Evolutionary conservation across 2,797 vertebrate species (phyloP).

Genomic region (Anguilla megastoma): DNA sequence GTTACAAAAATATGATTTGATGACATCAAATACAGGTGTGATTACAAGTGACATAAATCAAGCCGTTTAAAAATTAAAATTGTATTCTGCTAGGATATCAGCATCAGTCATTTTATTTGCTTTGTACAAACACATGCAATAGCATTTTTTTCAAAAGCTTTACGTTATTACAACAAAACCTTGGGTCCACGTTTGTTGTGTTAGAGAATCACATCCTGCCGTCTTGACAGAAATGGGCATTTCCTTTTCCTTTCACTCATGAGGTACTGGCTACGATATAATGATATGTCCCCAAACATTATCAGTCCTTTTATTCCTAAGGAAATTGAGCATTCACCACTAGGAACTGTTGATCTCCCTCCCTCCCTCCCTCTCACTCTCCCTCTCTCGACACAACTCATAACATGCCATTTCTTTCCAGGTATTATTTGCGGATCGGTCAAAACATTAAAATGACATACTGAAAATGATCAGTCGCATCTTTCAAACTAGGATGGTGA

Average conservation of each 20-base stretch:
- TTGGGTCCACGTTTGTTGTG: background rate
- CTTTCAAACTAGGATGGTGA: slow-evolving; percentile 22
- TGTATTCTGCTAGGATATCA: background rate
- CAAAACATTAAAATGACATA: slow-evolving; percentile 3
- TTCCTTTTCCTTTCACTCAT: background rate
- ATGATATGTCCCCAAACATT: background rate
- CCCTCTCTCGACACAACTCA: background rate
- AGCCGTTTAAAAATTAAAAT: background rate
- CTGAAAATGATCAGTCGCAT: background rate
- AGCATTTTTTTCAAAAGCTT: background rate
- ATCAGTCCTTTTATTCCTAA: background rate
- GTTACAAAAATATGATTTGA: background rate
- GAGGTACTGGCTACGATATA: background rate
- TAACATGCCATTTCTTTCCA: background rate
- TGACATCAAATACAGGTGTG: background rate
- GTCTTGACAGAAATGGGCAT: background rate
- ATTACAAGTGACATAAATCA: background rate
- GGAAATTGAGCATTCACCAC: background rate
- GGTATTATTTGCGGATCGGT: slow-evolving; percentile 25
- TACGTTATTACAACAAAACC: background rate
- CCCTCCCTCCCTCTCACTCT: too few species aligned
- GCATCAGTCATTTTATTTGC: background rate
- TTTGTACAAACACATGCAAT: background rate
- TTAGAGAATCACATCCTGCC: background rate
- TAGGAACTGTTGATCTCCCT: too few species aligned